Conservation (phyloP, 1,140 invertebrate species). For the Musca domestica region DNA sequence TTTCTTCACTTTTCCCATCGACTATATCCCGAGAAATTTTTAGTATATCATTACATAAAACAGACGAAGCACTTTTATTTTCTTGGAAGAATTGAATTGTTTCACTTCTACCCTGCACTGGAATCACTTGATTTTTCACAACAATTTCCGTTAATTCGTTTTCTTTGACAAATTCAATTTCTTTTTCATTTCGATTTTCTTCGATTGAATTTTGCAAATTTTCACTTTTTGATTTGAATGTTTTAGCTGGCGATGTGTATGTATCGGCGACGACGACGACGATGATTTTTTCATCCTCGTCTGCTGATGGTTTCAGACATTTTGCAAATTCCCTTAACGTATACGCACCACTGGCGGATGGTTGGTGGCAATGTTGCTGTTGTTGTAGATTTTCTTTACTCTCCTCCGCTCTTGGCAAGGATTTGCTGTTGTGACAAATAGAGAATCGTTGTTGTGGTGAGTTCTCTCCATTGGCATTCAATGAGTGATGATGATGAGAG, state of each 20-base stretch:
- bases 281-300: conserved; percentile 9
- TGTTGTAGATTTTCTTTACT: neutral
- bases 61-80: no score
- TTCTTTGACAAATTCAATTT: no score
- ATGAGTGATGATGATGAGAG: no score
- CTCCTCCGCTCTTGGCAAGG: neutral
- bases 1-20: no score
- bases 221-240: conserved; percentile 3
- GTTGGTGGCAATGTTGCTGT: conserved; percentile 19
- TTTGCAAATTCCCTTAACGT: conserved; percentile 19
- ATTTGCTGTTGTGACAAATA: neutral
- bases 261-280: conserved; percentile 4
- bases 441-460: neutral
- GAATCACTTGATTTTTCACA: neutral
- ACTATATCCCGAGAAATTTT: no score
- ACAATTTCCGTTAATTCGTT: no score
- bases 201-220: neutral
- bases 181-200: neutral
- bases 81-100: neutral
- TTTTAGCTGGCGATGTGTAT: neutral
- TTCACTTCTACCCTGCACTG: neutral
- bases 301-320: conserved; percentile 19
- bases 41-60: no score
- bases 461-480: neutral
- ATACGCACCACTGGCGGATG: conserved; percentile 16